Conservation (phyloP, 2,113 vertebrate species). For the Ia io region DNA sequence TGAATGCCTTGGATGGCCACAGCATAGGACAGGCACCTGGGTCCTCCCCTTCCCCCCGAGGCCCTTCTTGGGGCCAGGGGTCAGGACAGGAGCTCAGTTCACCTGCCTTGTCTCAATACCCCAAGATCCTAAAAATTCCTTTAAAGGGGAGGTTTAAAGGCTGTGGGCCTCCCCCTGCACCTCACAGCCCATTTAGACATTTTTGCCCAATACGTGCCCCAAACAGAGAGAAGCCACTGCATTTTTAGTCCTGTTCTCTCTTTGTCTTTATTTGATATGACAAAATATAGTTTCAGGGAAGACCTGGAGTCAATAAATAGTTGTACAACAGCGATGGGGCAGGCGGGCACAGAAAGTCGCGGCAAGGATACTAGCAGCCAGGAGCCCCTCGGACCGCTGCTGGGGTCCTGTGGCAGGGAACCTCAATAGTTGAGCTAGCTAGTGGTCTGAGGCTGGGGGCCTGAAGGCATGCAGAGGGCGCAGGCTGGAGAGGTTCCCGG, state of each 20-base stretch:
- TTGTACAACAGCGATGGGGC: conserved; percentile 52
- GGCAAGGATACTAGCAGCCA: conserved; percentile 42
- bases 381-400: conserved; percentile 5
- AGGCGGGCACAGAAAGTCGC: conserved; percentile 34
- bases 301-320: conserved; percentile 81
- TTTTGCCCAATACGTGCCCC: conserved; percentile 15
- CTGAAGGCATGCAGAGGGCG: conserved; percentile 62
- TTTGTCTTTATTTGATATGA: conserved; percentile 82
- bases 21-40: not conserved
- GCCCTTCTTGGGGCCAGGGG: not conserved
- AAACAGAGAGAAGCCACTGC: conserved; percentile 56
- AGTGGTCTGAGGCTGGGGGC: conserved; percentile 44
- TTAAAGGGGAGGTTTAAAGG: not conserved
- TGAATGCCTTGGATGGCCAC: not conserved
- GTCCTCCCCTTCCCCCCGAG: not conserved
- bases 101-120: not conserved
- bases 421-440: conserved; percentile 28
- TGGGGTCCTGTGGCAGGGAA: conserved; percentile 44
- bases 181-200: not conserved
- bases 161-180: not conserved
- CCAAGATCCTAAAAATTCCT: not conserved
- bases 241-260: conserved; percentile 60
- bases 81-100: not conserved
- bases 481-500: not conserved
- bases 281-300: conserved; percentile 83